Evolutionary conservation across 2,888 invertebrate species (phyloP).

Genomic region (Gymnosoma rotundatum): DNA sequence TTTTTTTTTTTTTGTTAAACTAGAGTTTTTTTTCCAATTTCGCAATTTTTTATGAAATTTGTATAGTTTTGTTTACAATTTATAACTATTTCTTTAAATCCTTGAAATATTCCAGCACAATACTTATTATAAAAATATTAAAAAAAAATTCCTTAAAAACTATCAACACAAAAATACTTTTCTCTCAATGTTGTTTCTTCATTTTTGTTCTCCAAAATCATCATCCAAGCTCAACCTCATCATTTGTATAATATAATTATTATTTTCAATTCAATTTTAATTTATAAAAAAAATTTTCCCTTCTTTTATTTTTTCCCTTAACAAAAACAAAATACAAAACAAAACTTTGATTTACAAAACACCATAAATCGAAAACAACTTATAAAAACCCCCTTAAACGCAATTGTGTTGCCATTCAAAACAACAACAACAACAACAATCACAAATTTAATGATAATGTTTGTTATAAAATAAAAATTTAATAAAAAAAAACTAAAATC

Average conservation of each 20-base stretch:
- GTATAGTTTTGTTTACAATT: not conserved
- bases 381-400: constrained; percentile 35
- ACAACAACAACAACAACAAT: not conserved
- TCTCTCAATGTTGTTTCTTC: constrained; percentile 61
- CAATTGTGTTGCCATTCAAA: constrained; percentile 68
- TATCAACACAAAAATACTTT: not conserved
- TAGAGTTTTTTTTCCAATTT: no score
- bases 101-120: constrained; percentile 18
- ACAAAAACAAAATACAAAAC: not conserved
- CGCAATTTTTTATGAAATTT: no score
- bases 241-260: constrained; percentile 38
- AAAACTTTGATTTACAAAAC: constrained; percentile 40
- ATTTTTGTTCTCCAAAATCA: constrained; percentile 41
- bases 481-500: constrained; percentile 52
- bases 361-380: constrained; percentile 48
- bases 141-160: not conserved
- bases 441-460: constrained; percentile 8
- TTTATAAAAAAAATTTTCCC: constrained; percentile 1
- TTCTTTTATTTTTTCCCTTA: constrained; percentile 46
- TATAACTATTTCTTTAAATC: not conserved
- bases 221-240: constrained; percentile 47
- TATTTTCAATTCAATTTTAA: constrained; percentile 48
- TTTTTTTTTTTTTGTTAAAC: no score
- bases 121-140: not conserved
- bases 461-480: constrained; percentile 27